Evolutionary conservation across 2,888 invertebrate species (phyloP).

Genomic region (Chymomyza caudatula): DNA sequence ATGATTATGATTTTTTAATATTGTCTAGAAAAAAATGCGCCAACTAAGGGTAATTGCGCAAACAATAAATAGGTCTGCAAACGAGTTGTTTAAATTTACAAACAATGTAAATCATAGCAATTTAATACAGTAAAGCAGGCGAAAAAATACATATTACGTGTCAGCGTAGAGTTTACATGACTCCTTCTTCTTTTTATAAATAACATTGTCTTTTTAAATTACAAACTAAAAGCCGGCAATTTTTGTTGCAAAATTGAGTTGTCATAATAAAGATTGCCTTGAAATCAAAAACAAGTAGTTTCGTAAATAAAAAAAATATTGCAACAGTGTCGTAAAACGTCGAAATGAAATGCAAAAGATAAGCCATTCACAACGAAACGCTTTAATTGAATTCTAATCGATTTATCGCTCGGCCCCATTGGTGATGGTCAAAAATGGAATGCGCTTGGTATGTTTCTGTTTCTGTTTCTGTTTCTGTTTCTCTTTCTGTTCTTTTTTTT

Average conservation of each 20-base stretch:
- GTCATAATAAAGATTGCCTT: conserved; percentile 43
- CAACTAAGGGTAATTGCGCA: conserved; percentile 54
- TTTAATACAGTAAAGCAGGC: conserved; percentile 69
- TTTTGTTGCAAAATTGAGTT: conserved; percentile 24
- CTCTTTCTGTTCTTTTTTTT: conserved; percentile 22
- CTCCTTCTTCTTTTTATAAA: conserved; percentile 23
- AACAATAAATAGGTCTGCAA: conserved; percentile 71
- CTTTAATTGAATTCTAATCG: background rate
- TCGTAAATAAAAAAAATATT: conserved; percentile 45
- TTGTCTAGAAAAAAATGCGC: background rate
- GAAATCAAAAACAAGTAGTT: conserved; percentile 43
- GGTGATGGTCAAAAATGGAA: conserved; percentile 28
- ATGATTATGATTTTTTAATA: background rate
- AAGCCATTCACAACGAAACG: conserved; percentile 24
- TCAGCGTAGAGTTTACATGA: conserved; percentile 11
- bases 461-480: conserved; percentile 8
- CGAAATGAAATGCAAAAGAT: conserved; percentile 14
- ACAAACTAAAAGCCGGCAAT: conserved; percentile 45
- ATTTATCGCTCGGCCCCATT: background rate
- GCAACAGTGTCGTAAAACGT: conserved; percentile 59
- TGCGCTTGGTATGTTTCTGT: conserved; percentile 38
- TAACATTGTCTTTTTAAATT: conserved; percentile 18
- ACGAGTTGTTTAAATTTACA: conserved; percentile 43
- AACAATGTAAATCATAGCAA: conserved; percentile 70
- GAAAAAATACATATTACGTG: conserved; percentile 55